phyloP scores from a whole-genome alignment of 2,888 invertebrate genomes.

The Philereme vetulata region DNA sequence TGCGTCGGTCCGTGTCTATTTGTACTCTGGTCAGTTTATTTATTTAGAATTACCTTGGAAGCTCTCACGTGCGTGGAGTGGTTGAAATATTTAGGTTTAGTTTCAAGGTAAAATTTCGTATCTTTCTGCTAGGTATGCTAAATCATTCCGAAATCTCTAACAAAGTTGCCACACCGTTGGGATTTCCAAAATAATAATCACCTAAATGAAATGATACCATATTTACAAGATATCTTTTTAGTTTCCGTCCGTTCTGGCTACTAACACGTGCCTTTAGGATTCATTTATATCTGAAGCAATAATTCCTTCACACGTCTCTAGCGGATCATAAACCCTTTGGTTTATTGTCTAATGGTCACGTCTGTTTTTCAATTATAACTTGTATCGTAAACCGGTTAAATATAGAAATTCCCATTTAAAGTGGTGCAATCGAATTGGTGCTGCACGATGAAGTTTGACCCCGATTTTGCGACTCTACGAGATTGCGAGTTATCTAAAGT shows the following conservation, averaged over 20 bases:
- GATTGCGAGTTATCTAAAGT: constrained; percentile 25
- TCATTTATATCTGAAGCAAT: constrained; percentile 56
- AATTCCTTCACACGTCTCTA: constrained; percentile 52
- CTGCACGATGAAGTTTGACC: constrained; percentile 52
- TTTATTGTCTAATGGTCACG: constrained; percentile 65
- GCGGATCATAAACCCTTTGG: constrained; percentile 56
- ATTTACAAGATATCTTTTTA: not conserved
- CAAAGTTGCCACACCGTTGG: too few relatives aligned
- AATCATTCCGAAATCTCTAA: too few relatives aligned
- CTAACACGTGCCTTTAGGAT: constrained; percentile 57
- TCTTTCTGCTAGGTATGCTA: too few relatives aligned
- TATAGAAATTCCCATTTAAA: constrained; percentile 61
- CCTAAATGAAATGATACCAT: too few relatives aligned
- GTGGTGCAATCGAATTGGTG: constrained; percentile 52
- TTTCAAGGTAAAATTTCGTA: too few relatives aligned
- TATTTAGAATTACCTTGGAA: constrained; percentile 43
- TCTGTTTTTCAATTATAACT: constrained; percentile 64
- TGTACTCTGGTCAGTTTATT: constrained; percentile 41
- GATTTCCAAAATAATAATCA: too few relatives aligned
- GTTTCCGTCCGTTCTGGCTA: constrained; percentile 22
- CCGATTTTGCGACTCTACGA: constrained; percentile 40
- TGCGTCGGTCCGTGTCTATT: constrained; percentile 52
- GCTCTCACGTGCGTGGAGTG: too few relatives aligned
- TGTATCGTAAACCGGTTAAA: constrained; percentile 55
- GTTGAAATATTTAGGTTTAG: too few relatives aligned